Percentiles rank a stretch among this genome's conserved stretches.
phyloP scores from a whole-genome alignment of 1,140 invertebrate genomes.

The Camponotus pennsylvanicus region DNA sequence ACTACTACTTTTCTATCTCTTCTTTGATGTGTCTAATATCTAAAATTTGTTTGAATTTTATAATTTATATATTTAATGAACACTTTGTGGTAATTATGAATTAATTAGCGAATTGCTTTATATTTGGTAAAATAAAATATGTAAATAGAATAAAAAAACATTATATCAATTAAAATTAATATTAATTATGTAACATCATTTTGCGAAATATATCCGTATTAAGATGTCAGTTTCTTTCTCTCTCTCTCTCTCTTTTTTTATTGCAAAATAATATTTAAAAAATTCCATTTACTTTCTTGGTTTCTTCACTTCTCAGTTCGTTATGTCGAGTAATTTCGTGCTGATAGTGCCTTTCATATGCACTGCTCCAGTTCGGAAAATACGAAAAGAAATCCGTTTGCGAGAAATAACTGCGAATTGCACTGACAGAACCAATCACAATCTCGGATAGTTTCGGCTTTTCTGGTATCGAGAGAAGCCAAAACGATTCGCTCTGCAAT shows the following conservation, averaged over 20 bases:
- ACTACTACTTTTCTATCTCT: neutral
- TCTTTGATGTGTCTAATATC: neutral
- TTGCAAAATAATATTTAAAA: constrained; percentile 29
- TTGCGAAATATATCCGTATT: neutral
- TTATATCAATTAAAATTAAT: constrained; percentile 8
- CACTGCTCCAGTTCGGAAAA: constrained; percentile 43
- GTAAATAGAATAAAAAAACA: neutral
- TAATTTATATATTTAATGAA: neutral
- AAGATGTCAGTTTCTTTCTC: neutral
- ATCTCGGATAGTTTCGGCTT: constrained; percentile 55
- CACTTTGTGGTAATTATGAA: neutral
- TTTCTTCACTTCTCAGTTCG: constrained; percentile 52
- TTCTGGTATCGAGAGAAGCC: constrained; percentile 60
- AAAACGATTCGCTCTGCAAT: constrained; percentile 53
- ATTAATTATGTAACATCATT: neutral
- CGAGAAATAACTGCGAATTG: constrained; percentile 61
- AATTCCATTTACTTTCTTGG: constrained; percentile 56
- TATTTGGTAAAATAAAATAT: too few relatives aligned
- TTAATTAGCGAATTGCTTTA: constrained; percentile 17
- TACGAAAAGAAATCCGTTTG: constrained; percentile 59
- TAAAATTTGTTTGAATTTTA: neutral
- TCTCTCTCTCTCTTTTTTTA: neutral
- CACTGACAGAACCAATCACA: constrained; percentile 60
- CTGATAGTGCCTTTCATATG: constrained; percentile 61
- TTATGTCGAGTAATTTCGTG: constrained; percentile 54